These are phyloP conservation scores for Lepidochrysops patricia DNA, from an alignment of 2,888 invertebrate species.

Conservation along the genomic window DNA sequence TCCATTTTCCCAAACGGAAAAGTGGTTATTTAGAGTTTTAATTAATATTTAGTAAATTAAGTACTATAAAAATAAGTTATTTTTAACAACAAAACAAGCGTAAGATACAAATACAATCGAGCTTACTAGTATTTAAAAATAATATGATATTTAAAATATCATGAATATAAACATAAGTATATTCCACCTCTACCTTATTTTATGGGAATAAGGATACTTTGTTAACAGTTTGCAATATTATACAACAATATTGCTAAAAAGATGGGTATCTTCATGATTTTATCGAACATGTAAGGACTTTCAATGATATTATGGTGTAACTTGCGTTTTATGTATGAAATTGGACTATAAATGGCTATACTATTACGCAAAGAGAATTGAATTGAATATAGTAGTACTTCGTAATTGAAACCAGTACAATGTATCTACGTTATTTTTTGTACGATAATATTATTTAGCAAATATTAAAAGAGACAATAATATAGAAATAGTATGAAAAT, in stretches of 20 bases:
- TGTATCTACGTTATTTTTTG: background rate
- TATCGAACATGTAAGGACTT: background rate
- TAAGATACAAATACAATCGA: background rate
- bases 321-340: background rate
- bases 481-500: background rate
- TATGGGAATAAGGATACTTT: no score
- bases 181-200: no score
- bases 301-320: background rate
- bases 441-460: background rate
- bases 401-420: conserved; percentile 1
- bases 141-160: no score
- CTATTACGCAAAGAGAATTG: conserved; percentile 3
- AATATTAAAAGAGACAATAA: background rate
- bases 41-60: background rate
- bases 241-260: background rate
- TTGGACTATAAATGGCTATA: background rate
- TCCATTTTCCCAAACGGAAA: background rate
- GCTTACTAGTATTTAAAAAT: background rate
- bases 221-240: no score
- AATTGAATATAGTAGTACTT: conserved; percentile 1
- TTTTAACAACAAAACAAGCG: background rate
- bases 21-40: background rate
- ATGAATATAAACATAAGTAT: no score
- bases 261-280: background rate
- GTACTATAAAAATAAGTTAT: background rate